Conservation (phyloP, 2,888 invertebrate species). For the Muscina levida region DNA sequence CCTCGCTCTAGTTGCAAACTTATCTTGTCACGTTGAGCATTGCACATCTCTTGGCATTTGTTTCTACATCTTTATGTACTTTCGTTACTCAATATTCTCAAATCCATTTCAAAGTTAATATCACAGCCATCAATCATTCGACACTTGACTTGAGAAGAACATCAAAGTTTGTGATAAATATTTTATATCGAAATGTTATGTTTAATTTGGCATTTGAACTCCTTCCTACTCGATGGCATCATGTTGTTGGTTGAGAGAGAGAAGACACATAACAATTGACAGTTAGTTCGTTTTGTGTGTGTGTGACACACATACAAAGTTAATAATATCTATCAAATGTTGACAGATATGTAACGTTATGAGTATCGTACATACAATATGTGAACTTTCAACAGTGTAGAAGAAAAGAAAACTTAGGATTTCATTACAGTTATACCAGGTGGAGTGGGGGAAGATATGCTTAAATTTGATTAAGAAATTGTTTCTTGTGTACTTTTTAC, state of each 20-base stretch:
- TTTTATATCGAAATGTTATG: neutral
- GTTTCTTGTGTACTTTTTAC: too few species aligned
- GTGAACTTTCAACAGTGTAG: too few species aligned
- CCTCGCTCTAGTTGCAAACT: too few species aligned
- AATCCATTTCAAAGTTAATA: constrained; percentile 1
- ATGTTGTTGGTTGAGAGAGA: neutral
- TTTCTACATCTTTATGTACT: too few species aligned
- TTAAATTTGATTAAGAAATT: too few species aligned
- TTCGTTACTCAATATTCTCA: neutral
- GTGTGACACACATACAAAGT: neutral
- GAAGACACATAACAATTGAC: neutral
- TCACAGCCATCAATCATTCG: constrained; percentile 1
- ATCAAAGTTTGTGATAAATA: constrained; percentile 9
- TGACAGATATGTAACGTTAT: neutral
- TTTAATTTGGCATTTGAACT: neutral
- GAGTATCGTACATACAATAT: neutral
- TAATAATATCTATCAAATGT: neutral
- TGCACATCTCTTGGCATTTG: too few species aligned
- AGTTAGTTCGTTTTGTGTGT: neutral
- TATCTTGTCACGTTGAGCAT: too few species aligned
- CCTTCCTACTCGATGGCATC: neutral
- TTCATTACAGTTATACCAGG: too few species aligned
- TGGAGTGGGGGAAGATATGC: too few species aligned
- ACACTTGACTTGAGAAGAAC: neutral
- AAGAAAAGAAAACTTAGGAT: too few species aligned